Conservation (phyloP, 2,113 vertebrate genomes). For the Pollimyrus isidori region DNA sequence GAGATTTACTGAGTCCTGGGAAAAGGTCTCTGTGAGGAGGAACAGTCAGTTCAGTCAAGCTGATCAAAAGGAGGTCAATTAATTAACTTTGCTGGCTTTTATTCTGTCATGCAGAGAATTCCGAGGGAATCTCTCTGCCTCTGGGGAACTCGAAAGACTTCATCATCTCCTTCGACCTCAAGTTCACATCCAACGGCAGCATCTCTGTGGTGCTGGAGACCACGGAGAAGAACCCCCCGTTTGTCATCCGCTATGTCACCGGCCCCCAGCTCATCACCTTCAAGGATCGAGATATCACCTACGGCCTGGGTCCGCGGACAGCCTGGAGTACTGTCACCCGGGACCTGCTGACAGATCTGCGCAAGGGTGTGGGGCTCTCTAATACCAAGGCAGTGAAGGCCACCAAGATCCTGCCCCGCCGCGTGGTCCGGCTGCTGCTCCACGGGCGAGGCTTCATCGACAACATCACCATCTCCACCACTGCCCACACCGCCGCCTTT, state of each 20-base stretch:
- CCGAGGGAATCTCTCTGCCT: slow-evolving; percentile 78
- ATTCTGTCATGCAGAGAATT: slow-evolving; percentile 62
- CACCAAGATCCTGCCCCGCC: slow-evolving; percentile 88
- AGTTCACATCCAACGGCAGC: slow-evolving; percentile 81
- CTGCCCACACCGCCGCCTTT: slow-evolving; percentile 88
- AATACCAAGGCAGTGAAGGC: slow-evolving; percentile 94
- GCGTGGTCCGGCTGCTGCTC: slow-evolving; percentile 70
- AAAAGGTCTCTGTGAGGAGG: background rate
- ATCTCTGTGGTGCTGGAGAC: slow-evolving; percentile 85
- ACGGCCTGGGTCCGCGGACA: slow-evolving; percentile 76
- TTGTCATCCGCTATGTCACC: slow-evolving; percentile 83
- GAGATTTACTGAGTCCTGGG: slow-evolving; percentile 17
- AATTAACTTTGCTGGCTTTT: background rate
- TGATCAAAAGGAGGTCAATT: background rate
- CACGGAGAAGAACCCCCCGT: slow-evolving; percentile 80
- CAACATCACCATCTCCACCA: slow-evolving; percentile 86
- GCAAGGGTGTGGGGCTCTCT: slow-evolving; percentile 90
- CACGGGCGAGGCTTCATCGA: slow-evolving; percentile 79
- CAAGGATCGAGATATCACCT: slow-evolving; percentile 76
- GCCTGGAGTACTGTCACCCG: slow-evolving; percentile 87
- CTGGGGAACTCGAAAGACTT: slow-evolving; percentile 88
- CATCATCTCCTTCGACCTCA: slow-evolving; percentile 87
- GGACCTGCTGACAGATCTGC: slow-evolving; percentile 87
- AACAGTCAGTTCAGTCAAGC: background rate
- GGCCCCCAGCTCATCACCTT: slow-evolving; percentile 79